Percentiles rank a stretch among this genome's conserved stretches.
These are phyloP conservation scores for Drosophila nr. fundita DNA, from an alignment of 2,888 invertebrate species.

Conservation along the genomic window DNA sequence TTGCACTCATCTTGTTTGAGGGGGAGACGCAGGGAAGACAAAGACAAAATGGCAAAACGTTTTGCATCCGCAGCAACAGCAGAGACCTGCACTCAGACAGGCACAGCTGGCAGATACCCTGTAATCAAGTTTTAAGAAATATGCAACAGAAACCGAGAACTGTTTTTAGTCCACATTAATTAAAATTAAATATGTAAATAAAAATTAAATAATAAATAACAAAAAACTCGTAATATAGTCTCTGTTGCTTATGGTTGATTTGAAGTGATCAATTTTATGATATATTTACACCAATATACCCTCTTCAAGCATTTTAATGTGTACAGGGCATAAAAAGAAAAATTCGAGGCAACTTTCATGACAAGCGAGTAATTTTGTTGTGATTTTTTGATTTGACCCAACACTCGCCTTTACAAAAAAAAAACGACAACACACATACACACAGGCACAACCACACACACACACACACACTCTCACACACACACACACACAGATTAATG, in stretches of 20 bases:
- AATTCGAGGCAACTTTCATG: conserved; percentile 76
- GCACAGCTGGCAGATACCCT: neutral
- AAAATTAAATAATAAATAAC: neutral
- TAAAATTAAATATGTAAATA: neutral
- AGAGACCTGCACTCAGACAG: neutral
- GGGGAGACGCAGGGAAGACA: conserved; percentile 32
- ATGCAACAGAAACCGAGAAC: accelerated
- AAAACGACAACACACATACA: conserved; percentile 8
- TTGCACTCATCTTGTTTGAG: conserved; percentile 50
- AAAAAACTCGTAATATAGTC: neutral
- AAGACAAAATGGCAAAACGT: conserved; percentile 70
- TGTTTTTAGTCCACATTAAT: too few relatives aligned
- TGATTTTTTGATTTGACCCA: conserved; percentile 79
- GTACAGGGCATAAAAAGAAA: conserved; percentile 37
- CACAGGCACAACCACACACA: conserved; percentile 11
- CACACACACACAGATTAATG: conserved; percentile 15
- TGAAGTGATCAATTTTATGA: too few relatives aligned
- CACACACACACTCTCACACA: conserved; percentile 3
- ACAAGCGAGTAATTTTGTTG: conserved; percentile 80
- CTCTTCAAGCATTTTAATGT: neutral
- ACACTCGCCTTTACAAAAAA: conserved; percentile 52
- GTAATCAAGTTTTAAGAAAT: too few relatives aligned
- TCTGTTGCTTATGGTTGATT: too few relatives aligned
- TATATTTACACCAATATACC: neutral
- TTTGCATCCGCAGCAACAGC: conserved; percentile 63